A percentile compares a stretch with the other conserved stretches of the same genome.
These are phyloP conservation scores for Triplophysa yarkandensis DNA, from an alignment of 2,797 vertebrate species.

Conservation along the genomic window DNA sequence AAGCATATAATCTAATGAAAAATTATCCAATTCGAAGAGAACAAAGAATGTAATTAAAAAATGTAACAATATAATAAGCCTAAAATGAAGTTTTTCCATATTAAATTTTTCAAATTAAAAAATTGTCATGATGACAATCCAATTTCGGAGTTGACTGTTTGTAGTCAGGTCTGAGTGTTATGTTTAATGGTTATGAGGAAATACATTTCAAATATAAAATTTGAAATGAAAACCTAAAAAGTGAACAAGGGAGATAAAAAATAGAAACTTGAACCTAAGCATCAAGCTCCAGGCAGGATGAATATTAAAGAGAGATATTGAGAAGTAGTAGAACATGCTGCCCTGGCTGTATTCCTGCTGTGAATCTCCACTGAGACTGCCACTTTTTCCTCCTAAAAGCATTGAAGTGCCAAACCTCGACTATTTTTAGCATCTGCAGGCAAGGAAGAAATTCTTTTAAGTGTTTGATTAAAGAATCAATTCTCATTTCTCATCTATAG, in stretches of 20 bases:
- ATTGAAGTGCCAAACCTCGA: slow-evolving; percentile 18
- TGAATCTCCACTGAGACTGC: slow-evolving; percentile 25
- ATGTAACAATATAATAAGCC: no score
- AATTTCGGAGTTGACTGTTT: no score
- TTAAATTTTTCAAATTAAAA: no score
- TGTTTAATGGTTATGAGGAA: no score
- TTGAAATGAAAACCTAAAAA: no score
- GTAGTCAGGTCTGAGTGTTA: no score
- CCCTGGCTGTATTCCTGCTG: slow-evolving; percentile 1
- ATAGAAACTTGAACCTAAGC: not conserved
- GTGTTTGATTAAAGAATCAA: slow-evolving; percentile 21
- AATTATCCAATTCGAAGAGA: no score
- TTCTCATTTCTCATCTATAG: slow-evolving; percentile 7
- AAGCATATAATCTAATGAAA: no score
- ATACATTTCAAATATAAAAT: no score
- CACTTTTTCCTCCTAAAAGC: slow-evolving; percentile 37
- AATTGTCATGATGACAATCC: no score
- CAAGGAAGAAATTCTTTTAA: slow-evolving; percentile 27
- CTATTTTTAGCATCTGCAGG: slow-evolving; percentile 41
- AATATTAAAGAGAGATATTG: not conserved
- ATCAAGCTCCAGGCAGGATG: not conserved
- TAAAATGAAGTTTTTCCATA: no score
- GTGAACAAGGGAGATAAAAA: not conserved
- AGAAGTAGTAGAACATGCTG: slow-evolving; percentile 5
- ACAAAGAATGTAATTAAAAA: no score